Evolutionary conservation across 2,797 vertebrate species (phyloP).

Genomic region (Meda fulgida): DNA sequence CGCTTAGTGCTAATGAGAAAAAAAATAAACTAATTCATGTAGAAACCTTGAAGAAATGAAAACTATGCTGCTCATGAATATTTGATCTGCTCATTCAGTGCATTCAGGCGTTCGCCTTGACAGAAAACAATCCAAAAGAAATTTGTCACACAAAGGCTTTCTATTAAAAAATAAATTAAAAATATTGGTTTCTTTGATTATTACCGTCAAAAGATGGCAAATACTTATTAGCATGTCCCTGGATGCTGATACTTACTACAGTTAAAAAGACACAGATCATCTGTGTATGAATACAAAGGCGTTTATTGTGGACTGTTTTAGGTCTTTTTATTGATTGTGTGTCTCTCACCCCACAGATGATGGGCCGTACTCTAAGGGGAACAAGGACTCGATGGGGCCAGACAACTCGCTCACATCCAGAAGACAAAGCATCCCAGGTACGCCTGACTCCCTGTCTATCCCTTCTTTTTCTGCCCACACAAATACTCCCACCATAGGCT

Average conservation of each 20-base stretch:
- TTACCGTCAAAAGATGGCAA: not conserved
- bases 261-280: not conserved
- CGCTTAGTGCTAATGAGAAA: slow-evolving; percentile 2
- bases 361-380: slow-evolving; percentile 91
- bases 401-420: slow-evolving; percentile 84
- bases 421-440: slow-evolving; percentile 97
- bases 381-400: slow-evolving; percentile 85
- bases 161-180: not conserved
- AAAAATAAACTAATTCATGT: slow-evolving; percentile 51
- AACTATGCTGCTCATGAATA: slow-evolving; percentile 49
- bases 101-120: slow-evolving; percentile 1
- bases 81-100: slow-evolving; percentile 31
- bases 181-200: not conserved
- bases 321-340: not conserved
- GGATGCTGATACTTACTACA: not conserved
- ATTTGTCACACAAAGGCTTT: slow-evolving; percentile 25
- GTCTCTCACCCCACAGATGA: slow-evolving; percentile 80
- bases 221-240: not conserved
- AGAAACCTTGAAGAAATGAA: slow-evolving; percentile 49
- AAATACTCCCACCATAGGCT: not conserved
- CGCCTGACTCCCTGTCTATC: not conserved
- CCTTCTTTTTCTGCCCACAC: slow-evolving; percentile 18
- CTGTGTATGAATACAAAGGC: not conserved
- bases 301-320: not conserved
- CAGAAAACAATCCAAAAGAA: not conserved